Conservation (phyloP, 2,113 vertebrate genomes). For the Ondatra zibethicus region DNA sequence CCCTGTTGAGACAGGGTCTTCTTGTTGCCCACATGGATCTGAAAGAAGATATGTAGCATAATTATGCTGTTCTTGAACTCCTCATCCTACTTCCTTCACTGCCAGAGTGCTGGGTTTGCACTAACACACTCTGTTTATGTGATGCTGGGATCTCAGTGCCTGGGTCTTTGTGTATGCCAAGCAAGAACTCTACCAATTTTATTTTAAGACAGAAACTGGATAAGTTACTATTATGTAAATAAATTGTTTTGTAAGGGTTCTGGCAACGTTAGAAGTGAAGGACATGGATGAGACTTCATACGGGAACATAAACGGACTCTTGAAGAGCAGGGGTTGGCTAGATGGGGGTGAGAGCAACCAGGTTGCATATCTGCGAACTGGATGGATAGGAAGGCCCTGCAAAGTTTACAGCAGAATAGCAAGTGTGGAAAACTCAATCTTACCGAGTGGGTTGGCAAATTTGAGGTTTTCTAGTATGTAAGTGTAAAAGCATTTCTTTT, state of each 20-base stretch:
- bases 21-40: neutral
- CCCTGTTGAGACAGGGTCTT: neutral
- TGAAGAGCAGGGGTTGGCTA: slow-evolving; percentile 14
- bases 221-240: neutral
- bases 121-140: neutral
- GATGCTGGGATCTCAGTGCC: neutral
- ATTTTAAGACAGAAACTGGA: neutral
- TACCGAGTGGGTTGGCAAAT: neutral
- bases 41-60: neutral
- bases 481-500: slow-evolving; percentile 20
- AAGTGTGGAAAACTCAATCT: slow-evolving; percentile 16
- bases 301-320: neutral
- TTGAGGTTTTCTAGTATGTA: slow-evolving; percentile 12
- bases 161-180: neutral
- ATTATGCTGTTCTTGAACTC: neutral
- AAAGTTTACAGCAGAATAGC: slow-evolving; percentile 22
- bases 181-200: neutral
- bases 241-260: neutral
- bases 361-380: neutral
- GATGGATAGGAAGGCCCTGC: neutral
- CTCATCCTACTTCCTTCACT: neutral
- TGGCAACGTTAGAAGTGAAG: slow-evolving; percentile 9
- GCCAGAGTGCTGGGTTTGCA: neutral
- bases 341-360: neutral
- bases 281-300: neutral